A percentile compares a stretch with the other conserved stretches of the same genome.
These are phyloP conservation scores for Drosophila bocki DNA, from an alignment of 1,140 invertebrate genomes.

Conservation along the genomic window DNA sequence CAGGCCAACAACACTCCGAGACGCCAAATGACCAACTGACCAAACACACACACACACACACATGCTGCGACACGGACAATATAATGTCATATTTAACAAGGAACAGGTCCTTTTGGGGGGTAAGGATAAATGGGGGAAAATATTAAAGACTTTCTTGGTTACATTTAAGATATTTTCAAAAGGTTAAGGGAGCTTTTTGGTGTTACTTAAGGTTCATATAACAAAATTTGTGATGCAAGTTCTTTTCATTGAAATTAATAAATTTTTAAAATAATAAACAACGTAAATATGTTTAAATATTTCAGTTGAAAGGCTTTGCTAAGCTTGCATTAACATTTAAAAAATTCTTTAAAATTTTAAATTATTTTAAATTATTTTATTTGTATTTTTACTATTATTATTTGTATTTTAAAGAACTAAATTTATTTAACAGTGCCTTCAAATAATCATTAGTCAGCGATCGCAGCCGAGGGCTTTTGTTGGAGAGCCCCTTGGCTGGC, in stretches of 20 bases:
- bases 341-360: not conserved
- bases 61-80: slow-evolving; percentile 27
- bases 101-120: not conserved
- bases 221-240: no score
- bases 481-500: slow-evolving; percentile 1
- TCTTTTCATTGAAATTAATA: no score
- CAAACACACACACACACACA: slow-evolving; percentile 26
- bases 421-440: not conserved
- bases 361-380: not conserved
- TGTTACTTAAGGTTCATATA: no score
- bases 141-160: slow-evolving; percentile 3
- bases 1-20: slow-evolving; percentile 8
- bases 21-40: slow-evolving; percentile 36
- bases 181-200: not conserved
- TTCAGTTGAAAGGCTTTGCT: no score
- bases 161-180: not conserved
- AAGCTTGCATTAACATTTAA: not conserved
- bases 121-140: not conserved
- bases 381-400: not conserved
- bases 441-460: slow-evolving; percentile 10
- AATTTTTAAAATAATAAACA: no score
- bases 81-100: slow-evolving; percentile 21
- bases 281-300: no score
- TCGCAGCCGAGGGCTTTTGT: not conserved
- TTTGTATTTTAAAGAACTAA: not conserved